Evolutionary conservation across 2,888 invertebrate genomes (phyloP), one percentile per base, ranked within the genome.

Genomic region (Hymenopus coronatus): DNA sequence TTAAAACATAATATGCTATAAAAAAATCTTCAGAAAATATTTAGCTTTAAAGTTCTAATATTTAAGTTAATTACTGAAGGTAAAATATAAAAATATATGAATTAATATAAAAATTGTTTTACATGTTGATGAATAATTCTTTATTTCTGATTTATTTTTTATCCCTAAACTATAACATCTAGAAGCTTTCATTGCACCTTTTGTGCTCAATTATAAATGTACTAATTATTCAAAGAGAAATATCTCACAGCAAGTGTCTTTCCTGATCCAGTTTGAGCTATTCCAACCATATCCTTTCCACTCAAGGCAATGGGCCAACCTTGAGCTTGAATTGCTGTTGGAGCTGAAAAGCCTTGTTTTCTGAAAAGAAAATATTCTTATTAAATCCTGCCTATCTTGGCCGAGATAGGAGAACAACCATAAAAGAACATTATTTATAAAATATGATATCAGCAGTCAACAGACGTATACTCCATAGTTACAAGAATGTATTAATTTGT

Each of bases 241-340:
- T 70, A 82, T 93, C 93, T 93, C 92, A 94, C 94, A 15, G 98
- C 98, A 90, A 98, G 94, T 9, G 98, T 98, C 94, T 98, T 98
- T 88, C 98, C 98, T 40, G 98, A 98, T 85, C 98, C 98, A 87
- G 98, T 98, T 92, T 98, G 97, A 28, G 98, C 98, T 92, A 98
- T 98, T 87, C 98, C 98, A 89, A 99, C 98, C 94, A 99, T 95
- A 93, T 99, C 98, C 54, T 98, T 95, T 0, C 99, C 99, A 91
- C 97, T 97, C 25, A 99, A 94, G 27, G 98, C 97, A 92, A 99
- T 97, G 12, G 99, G 99, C 98, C 98, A 99, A 70, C 98, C 98
- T 92, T 98, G 98, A 83, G 98, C 96, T 93, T 99, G 99, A 92
- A 99, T 99, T 28, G 98, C 97, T 82, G 99, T 99, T 3, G 99